A percentile compares a stretch with the other conserved stretches of the same genome.
These are phyloP conservation scores for Lordiphosa andalusiaca DNA, from an alignment of 2,888 invertebrate species.

Conservation along the genomic window DNA sequence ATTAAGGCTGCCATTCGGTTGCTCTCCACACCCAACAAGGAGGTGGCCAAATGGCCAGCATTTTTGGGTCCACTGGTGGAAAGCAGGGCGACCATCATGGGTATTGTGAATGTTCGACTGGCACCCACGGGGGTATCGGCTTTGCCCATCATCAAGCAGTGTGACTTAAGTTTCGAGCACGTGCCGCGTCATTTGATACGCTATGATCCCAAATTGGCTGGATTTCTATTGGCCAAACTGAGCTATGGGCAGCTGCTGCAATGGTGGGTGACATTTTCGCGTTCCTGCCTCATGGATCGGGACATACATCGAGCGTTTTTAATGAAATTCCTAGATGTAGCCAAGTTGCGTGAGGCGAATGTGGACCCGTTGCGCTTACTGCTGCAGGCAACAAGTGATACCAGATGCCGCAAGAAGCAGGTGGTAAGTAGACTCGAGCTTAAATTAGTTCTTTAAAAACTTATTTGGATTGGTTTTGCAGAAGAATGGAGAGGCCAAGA, in stretches of 20 bases:
- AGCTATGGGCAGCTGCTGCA: constrained; percentile 63
- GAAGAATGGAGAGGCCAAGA: neutral
- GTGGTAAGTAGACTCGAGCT: constrained; percentile 16
- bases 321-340: constrained; percentile 40
- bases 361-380: constrained; percentile 69
- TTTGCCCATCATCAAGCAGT: constrained; percentile 51
- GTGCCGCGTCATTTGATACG: constrained; percentile 65
- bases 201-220: constrained; percentile 44
- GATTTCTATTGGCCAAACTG: constrained; percentile 64
- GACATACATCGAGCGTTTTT: constrained; percentile 1
- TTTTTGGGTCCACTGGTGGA: constrained; percentile 24
- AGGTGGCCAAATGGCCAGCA: constrained; percentile 41
- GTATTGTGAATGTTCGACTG: constrained; percentile 64
- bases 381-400: constrained; percentile 44
- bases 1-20: constrained; percentile 38
- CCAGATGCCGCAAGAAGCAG: constrained; percentile 5
- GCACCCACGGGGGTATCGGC: constrained; percentile 40
- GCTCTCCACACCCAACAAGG: constrained; percentile 21
- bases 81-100: constrained; percentile 29
- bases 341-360: constrained; percentile 49
- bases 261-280: constrained; percentile 46
- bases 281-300: neutral
- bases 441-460: too few relatives aligned
- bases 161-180: constrained; percentile 57
- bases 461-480: neutral